Evolutionary conservation across 2,113 vertebrate species (phyloP), one percentile per base, ranked within the genome.

Genomic region (Phylloscopus trochiloides): DNA sequence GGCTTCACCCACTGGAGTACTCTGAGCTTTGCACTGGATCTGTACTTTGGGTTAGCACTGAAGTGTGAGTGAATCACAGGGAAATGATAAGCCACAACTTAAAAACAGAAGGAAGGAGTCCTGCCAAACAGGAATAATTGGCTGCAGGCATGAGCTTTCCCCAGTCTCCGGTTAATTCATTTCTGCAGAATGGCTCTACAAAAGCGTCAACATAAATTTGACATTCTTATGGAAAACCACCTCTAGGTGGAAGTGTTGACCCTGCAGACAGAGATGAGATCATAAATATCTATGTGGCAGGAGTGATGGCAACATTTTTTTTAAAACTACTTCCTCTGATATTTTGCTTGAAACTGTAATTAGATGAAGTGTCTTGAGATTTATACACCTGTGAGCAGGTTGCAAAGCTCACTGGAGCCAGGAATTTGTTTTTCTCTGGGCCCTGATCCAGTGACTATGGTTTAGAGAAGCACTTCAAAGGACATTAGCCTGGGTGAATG

Each of bases 181-280:
- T 92, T 92, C 83, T 95, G 86, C 82, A 84, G 88, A 93, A 84
- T 0, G 3, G 32, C 26, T 81, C 76, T 31, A 75, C 90, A 65
- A 81, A 92, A 92, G 52, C 5, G 0, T 94, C 85, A 86, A 80
- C 51, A 57, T 93, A 93, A 95, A 96, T 93, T 92, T 86, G 83
- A 88, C 79, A 84, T 74, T 84, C 88, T 81, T 96, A 78, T 36
- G 65, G 93, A 81, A 95, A 96, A 90, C 88, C 79, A 97, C 96
- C 96, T 96, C 96, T 97, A 96, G 96, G 96, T 97, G 96, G 96
- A 96, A 96, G 94, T 96, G 78, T 97, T 96, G 94, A 97, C 92
- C 94, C 96, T 96, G 82, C 83, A 86, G 90, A 94, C 62, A 90
- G 76, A 94, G 86, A 96, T 68, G 88, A 93, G 92, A 92, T 91